Conservation (phyloP, 2,888 invertebrate species). For the Phortica magna region DNA sequence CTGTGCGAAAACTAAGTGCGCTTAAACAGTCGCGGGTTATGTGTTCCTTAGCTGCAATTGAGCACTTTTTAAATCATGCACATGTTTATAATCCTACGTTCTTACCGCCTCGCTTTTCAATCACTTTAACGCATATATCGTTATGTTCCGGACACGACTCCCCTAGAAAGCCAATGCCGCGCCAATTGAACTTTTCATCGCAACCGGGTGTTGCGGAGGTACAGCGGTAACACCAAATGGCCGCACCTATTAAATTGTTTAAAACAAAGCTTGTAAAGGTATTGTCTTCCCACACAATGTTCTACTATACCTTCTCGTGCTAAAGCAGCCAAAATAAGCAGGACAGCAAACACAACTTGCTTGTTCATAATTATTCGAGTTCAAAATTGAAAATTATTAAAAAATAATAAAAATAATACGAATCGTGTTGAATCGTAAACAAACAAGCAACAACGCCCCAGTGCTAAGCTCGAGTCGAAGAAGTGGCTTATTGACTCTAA, state of each 20-base stretch:
- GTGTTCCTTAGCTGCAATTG: conserved; percentile 83
- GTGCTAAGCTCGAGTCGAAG: too few relatives aligned
- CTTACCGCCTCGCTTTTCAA: conserved; percentile 90
- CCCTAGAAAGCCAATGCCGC: conserved; percentile 85
- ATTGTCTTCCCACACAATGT: too few relatives aligned
- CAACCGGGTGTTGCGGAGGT: conserved; percentile 94
- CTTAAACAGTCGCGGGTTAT: conserved; percentile 93
- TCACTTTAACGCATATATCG: conserved; percentile 93
- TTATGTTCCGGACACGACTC: conserved; percentile 89
- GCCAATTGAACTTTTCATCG: conserved; percentile 90
- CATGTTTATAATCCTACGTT: background rate
- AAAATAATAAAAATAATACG: background rate
- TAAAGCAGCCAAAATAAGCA: conserved; percentile 52
- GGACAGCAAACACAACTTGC: conserved; percentile 30
- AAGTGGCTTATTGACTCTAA: too few relatives aligned
- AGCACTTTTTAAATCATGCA: background rate
- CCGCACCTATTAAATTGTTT: conserved; percentile 78
- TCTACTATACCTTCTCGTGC: conserved; percentile 58
- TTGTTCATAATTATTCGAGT: conserved; percentile 43
- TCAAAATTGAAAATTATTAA: conserved; percentile 9
- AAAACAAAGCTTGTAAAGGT: too few relatives aligned
- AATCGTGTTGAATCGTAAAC: conserved; percentile 15
- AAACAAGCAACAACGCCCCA: conserved; percentile 9
- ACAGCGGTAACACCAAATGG: conserved; percentile 93
- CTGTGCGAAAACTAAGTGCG: conserved; percentile 87